These are phyloP conservation scores for Lamellibrachia luymesi DNA, from an alignment of 1,140 invertebrate species.

Conservation along the genomic window DNA sequence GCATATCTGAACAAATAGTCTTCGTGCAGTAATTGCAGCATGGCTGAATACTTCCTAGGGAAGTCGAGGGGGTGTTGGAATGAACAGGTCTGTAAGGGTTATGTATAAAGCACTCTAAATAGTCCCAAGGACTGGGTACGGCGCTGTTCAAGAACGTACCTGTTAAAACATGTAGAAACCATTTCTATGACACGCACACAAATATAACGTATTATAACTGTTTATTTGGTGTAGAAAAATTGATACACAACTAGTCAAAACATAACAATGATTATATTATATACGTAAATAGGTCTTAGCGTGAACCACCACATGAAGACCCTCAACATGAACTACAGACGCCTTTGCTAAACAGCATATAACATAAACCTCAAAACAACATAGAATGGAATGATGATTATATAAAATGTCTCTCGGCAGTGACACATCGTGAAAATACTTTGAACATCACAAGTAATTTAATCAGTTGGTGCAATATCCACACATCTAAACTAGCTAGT, in stretches of 20 bases:
- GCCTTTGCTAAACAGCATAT: neutral
- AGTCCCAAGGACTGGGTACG: no score
- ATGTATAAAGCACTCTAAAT: no score
- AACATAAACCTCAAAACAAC: neutral
- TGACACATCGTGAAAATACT: neutral
- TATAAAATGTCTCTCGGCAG: neutral
- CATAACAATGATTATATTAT: neutral
- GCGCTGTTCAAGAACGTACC: no score
- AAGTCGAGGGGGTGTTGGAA: no score
- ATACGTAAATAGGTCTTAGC: neutral
- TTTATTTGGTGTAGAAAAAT: neutral
- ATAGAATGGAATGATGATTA: neutral
- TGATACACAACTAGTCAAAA: neutral
- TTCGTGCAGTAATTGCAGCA: no score
- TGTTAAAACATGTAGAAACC: neutral
- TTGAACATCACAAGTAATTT: neutral
- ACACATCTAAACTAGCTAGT: neutral
- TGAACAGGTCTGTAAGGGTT: no score
- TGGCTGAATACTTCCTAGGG: no score
- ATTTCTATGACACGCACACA: neutral
- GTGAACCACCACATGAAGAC: neutral
- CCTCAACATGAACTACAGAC: neutral
- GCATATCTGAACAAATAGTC: no score
- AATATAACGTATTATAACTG: neutral
- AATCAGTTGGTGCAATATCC: neutral